Evolutionary conservation across 2,113 vertebrate genomes (phyloP), one percentile per base, ranked within the genome.

Genomic region (Chaenogobius annularis): DNA sequence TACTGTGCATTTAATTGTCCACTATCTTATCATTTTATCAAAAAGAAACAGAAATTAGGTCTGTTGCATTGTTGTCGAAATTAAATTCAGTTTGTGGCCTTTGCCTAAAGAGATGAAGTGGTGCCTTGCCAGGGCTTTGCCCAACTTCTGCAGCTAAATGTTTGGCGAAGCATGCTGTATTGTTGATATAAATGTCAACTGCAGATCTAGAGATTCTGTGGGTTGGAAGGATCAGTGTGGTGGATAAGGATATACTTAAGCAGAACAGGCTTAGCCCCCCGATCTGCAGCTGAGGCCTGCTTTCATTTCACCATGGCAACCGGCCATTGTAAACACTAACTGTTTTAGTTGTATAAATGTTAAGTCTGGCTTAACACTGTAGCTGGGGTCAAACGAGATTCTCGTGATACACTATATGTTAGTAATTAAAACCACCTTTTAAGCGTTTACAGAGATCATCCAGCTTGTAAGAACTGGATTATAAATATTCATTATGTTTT

Each of bases 221-320:
- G 23, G 14, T 15, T 31, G 23, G 50, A 79, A 67, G 71, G 83
- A 85, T 88, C 74, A 80, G 74, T 73, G 75, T 79, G 82, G 78
- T 80, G 63, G 79, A 77, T 63, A 75, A 83, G 71, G 80, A 82
- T 82, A 71, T 82, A 69, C 77, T 85, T 87, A 78, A 84, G 75
- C 71, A 67, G 78, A 70, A 71, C 66, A 80, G 66, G 73, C 82
- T 87, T 86, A 88, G 84, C 83, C 54, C 66, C n/a, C 61, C 0
- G 44, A 84, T 79, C 78, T 75, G 70, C 72, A 47, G 70, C 73
- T 78, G 77, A 83, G 71, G 75, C 73, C 77, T 31, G 82, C 82
- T 68, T 62, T 77, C 69, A 73, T 79, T 79, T 77, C 73, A 76
- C 65, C 17, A 5, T 82, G 87, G 85, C 80, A 69, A 26, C 61